Evolutionary conservation across 1,140 invertebrate species (phyloP), one percentile per base, ranked within the genome.

Genomic region (Sycobia sp.): DNA sequence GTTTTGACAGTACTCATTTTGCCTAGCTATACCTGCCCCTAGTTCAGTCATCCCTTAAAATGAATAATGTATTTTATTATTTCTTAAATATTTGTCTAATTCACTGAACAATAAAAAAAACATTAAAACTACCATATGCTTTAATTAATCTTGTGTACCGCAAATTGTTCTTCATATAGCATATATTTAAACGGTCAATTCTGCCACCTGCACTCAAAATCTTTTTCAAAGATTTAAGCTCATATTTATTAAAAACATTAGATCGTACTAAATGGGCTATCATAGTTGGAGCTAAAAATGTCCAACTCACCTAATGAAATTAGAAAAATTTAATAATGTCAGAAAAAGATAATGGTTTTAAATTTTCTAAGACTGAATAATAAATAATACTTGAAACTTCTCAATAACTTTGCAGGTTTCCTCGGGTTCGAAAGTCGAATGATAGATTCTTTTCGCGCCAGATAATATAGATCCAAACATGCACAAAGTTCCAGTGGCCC

Each of bases 321-420:
- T 14, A 16, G 3, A 14, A 32, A n/a, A 49, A 27, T 3, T n/a
- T n/a, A n/a, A n/a, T n/a, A n/a, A n/a, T n/a, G n/a, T n/a, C n/a
- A n/a, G n/a, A n/a, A n/a, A n/a, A n/a, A n/a, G n/a, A 25, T 46
- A 39, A 14, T 39, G 4, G 11, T 4, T 39, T 4, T n/a, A 4
- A 18, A 39, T 39, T 14, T 39, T 11, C n/a, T 7, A 14, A 39
- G 3, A 39, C 11, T 39, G 14, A 3, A 13, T 18, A 41, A 18
- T 10, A 7, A 13, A 16, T n/a, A 9, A 20, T 32, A 75, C 72
- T 53, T 71, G 66, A 38, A 56, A 73, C 57, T 71, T 71, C 54
- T 74, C 65, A 9, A 75, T 70, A 13, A 51, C 49, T 50, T 47
- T 41, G 36, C 70, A 73, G 13, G 68, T 46, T 36, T 63, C 50